Evolutionary conservation across 1,140 invertebrate genomes (phyloP), one percentile per base, ranked within the genome.

Genomic region (Scaptomyza montana): DNA sequence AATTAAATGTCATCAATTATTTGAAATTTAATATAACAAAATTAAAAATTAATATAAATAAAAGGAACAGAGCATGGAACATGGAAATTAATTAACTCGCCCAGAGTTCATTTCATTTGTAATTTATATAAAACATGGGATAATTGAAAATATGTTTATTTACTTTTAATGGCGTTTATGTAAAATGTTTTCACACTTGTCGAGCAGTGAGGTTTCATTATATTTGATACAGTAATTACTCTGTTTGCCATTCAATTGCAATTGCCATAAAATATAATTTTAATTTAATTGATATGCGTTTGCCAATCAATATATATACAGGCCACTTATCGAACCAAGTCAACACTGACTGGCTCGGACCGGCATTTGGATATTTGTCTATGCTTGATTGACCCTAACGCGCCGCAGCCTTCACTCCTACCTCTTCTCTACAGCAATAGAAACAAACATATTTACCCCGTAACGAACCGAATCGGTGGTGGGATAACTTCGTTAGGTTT

Each of bases 361-460:
- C 0, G 16, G 8, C 12, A 5, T 12, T n/a, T n/a, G 39, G 12
- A 5, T 43, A 43, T 43, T 43, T 43, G 39, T 43, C 7, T 16
- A 61, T 69, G 74, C 56, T 65, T 77, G 74, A 77, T 77, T 77
- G 74, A 76, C 73, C 74, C 66, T 72, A 72, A 54, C 67, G 67
- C 74, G 25, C 56, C 5, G 5, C 16, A 43, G 21, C 41, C 43
- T 43, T 9, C 25, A 16, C 43, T 25, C 25, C n/a, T 46, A 43
- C 12, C 39, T 4, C 21, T 36, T 45, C 12, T 28, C 30, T 36
- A 25, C 21, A 25, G 21, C 33, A 8, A 6, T 8, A 36, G 1
- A 0, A 2, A 36, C 33, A 36, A 36, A 9, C 33, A 36, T 57
- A 30, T 45, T 57, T 13, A 8, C 5, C 5, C 19, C 10, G n/a